These are phyloP conservation scores for Platysteira castanea DNA, from an alignment of 2,113 vertebrate species.

Conservation along the genomic window DNA sequence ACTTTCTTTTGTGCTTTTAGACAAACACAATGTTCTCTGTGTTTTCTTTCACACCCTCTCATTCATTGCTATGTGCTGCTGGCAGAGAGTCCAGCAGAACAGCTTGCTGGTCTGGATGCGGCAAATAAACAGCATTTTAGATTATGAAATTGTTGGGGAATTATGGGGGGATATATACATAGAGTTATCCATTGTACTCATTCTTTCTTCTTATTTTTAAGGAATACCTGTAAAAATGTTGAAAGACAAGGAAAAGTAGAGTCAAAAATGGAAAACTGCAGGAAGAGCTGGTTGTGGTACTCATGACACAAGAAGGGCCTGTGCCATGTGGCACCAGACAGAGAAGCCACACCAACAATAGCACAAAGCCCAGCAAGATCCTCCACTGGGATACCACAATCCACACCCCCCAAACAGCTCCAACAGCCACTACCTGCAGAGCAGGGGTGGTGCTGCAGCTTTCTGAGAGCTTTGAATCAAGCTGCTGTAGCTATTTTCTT, in stretches of 20 bases:
- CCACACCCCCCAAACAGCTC: rapidly evolving
- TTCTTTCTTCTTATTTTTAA: neutral
- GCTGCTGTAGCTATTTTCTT: neutral
- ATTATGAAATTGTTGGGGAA: neutral
- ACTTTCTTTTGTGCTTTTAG: neutral
- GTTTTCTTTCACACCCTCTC: neutral
- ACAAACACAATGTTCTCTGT: neutral
- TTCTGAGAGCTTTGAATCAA: neutral
- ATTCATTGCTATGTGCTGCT: neutral
- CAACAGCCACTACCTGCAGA: neutral
- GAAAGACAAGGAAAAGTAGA: neutral
- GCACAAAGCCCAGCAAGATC: neutral
- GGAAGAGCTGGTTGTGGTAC: neutral
- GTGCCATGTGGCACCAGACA: rapidly evolving
- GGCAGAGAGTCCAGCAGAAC: neutral
- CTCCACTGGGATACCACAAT: rapidly evolving
- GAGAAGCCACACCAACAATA: neutral
- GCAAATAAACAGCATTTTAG: neutral
- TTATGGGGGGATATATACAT: neutral
- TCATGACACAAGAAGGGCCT: neutral
- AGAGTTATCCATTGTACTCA: neutral
- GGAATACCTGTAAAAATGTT: neutral
- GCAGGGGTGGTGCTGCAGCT: neutral
- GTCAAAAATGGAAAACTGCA: neutral
- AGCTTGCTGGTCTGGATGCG: neutral